A percentile compares a stretch with the other conserved stretches of the same genome.
Conservation (phyloP, 2,888 invertebrate genomes). For the Allophyes oxyacanthae region DNA sequence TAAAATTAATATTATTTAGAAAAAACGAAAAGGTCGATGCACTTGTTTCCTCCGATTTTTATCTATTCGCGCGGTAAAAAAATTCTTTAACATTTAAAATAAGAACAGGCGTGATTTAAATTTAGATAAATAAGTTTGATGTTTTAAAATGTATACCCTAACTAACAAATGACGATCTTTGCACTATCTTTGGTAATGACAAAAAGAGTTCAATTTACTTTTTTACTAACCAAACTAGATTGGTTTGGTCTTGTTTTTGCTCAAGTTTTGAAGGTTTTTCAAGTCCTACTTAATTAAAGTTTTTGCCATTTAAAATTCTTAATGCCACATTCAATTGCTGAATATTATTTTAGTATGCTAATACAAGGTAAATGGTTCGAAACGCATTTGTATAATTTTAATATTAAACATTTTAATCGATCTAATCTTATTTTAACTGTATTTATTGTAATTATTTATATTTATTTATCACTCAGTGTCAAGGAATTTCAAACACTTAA, state of each 20-base stretch:
- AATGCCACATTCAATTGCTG: background rate
- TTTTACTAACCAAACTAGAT: slow-evolving; percentile 23
- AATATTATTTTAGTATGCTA: too few species aligned
- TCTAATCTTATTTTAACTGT: background rate
- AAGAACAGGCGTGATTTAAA: too few species aligned
- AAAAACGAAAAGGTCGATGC: too few species aligned
- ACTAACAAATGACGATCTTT: slow-evolving; percentile 19
- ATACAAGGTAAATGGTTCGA: too few species aligned
- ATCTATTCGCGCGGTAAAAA: slow-evolving; percentile 21
- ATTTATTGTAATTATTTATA: background rate
- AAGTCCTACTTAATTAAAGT: slow-evolving; percentile 29
- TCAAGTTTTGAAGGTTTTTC: slow-evolving; percentile 13
- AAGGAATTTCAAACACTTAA: slow-evolving; percentile 1
- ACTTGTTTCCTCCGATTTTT: slow-evolving; percentile 22
- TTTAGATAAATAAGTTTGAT: background rate
- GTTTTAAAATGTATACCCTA: too few species aligned
- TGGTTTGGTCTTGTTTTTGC: slow-evolving; percentile 40
- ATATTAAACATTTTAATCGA: background rate
- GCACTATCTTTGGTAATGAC: slow-evolving; percentile 45
- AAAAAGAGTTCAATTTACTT: slow-evolving; percentile 31
- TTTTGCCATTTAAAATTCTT: slow-evolving; percentile 34
- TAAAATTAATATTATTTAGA: slow-evolving; percentile 11
- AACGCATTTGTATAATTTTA: slow-evolving; percentile 4
- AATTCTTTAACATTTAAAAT: slow-evolving; percentile 1
- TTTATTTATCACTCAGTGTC: slow-evolving; percentile 3